Base-by-base conservation (phyloP, 2,113 vertebrate species). In the Pangasianodon gigas region DNA sequence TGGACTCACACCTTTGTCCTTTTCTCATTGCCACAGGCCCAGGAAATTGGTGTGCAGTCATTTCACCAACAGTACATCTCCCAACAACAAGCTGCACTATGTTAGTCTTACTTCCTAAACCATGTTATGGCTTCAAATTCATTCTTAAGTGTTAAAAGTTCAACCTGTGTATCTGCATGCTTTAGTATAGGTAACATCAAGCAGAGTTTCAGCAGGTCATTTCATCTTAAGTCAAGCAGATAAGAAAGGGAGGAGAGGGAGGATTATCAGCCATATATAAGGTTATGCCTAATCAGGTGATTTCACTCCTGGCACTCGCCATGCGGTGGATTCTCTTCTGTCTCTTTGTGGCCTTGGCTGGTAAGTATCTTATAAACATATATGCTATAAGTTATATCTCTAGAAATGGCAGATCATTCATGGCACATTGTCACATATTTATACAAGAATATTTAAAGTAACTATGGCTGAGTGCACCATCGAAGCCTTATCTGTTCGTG, bases 261-360 rank as follows among this genome's bases (percentile, higher is more conserved):
- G 52, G 74, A n/a, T 52, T 48, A 14, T 54, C 85, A n/a, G 21
- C 71, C 91, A 90, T 95, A 95, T 94, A 95, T 92, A 94, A 90
- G 67, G 3, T 82, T 69, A 91, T 48, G 54, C 58, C n/a, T n/a
- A 67, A 29, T 74, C 52, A 79, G 32, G 54, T 82, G 46, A 86
- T 83, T 62, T 29, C 80, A 93, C 65, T 92, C 48, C 56, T 93
- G 89, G 54, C 71, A 60, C 74, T 91, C 87, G 94, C 67, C 65
- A 96, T 96, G 96, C 46, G 48, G 56, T 83, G 86, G 41, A 62
- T 95, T 80, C 85, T 95, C 32, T 87, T 96, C 46, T 95, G 92
- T 91, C 94, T 95, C 91, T 92, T 95, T 65, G 93, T 95, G 92
- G 93, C 94, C 1, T 87, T 96, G 87, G 92, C 93, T 88, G 74